phyloP scores from a whole-genome alignment of 2,888 invertebrate genomes.

The Portevinia maculata region DNA sequence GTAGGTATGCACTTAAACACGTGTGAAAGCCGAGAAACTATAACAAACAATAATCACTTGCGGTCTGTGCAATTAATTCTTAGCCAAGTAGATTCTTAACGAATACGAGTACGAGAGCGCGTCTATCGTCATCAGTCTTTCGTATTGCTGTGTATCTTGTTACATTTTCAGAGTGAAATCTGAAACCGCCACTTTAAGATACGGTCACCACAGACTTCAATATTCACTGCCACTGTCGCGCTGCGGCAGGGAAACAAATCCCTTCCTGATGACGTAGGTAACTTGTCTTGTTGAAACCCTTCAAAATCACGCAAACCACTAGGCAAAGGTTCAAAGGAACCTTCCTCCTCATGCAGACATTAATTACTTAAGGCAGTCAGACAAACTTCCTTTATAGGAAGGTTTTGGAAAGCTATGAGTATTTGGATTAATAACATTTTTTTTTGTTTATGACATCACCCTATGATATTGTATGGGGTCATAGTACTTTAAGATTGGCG shows the following conservation, averaged over 20 bases:
- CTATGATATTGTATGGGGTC: slow-evolving; percentile 35
- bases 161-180: slow-evolving; percentile 41
- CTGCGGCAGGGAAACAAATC: slow-evolving; percentile 44
- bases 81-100: slow-evolving; percentile 37
- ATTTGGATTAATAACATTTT: slow-evolving; percentile 5
- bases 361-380: slow-evolving; percentile 31
- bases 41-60: slow-evolving; percentile 50
- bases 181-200: slow-evolving; percentile 46
- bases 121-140: slow-evolving; percentile 28
- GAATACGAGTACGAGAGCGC: slow-evolving; percentile 24
- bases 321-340: slow-evolving; percentile 59
- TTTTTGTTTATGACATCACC: slow-evolving; percentile 15
- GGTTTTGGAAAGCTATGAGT: not conserved
- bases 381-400: slow-evolving; percentile 51
- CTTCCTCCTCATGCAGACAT: slow-evolving; percentile 5
- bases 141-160: slow-evolving; percentile 22
- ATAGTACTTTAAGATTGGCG: slow-evolving; percentile 44
- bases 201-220: slow-evolving; percentile 24
- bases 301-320: slow-evolving; percentile 46
- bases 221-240: slow-evolving; percentile 57
- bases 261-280: slow-evolving; percentile 60
- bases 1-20: slow-evolving; percentile 16
- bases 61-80: slow-evolving; percentile 70
- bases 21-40: not conserved
- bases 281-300: slow-evolving; percentile 65